phyloP scores from a whole-genome alignment of 2,888 invertebrate genomes.

The Autographa gamma region DNA sequence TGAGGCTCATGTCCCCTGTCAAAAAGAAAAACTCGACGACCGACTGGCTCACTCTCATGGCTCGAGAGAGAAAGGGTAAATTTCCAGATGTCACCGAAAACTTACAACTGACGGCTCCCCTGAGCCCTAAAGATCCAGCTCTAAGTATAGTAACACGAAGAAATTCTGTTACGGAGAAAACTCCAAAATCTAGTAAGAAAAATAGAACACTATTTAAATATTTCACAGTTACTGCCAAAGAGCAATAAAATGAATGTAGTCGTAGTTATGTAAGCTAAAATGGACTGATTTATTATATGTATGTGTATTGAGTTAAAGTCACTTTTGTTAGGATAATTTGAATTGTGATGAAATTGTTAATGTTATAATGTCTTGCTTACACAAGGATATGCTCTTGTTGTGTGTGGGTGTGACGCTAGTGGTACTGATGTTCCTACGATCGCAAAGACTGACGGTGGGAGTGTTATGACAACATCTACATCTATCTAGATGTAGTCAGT shows the following conservation, averaged over 20 bases:
- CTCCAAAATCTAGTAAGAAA: conserved; percentile 67
- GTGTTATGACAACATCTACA: neutral
- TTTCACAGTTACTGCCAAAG: conserved; percentile 72
- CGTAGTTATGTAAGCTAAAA: conserved; percentile 17
- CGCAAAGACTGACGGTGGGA: neutral
- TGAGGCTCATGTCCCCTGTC: conserved; percentile 91
- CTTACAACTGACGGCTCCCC: conserved; percentile 50
- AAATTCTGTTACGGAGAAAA: conserved; percentile 70
- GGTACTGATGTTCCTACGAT: conserved; percentile 32
- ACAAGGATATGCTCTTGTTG: conserved; percentile 10
- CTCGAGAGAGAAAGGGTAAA: conserved; percentile 64
- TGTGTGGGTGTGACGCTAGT: conserved; percentile 2
- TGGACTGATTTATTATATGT: conserved; percentile 58
- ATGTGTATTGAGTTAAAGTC: conserved; percentile 34
- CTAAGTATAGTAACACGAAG: conserved; percentile 65
- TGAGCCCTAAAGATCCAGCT: conserved; percentile 68
- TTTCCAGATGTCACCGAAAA: conserved; percentile 39
- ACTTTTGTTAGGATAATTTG: conserved; percentile 7
- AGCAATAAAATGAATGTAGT: conserved; percentile 58
- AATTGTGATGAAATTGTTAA: conserved; percentile 11
- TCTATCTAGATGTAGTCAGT: neutral
- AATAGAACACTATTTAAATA: conserved; percentile 77
- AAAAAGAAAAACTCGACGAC: conserved; percentile 90
- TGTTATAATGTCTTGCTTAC: conserved; percentile 10
- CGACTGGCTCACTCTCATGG: conserved; percentile 91